Evolutionary conservation across 1,140 invertebrate genomes (phyloP).

Genomic region (Bombus huntii): DNA sequence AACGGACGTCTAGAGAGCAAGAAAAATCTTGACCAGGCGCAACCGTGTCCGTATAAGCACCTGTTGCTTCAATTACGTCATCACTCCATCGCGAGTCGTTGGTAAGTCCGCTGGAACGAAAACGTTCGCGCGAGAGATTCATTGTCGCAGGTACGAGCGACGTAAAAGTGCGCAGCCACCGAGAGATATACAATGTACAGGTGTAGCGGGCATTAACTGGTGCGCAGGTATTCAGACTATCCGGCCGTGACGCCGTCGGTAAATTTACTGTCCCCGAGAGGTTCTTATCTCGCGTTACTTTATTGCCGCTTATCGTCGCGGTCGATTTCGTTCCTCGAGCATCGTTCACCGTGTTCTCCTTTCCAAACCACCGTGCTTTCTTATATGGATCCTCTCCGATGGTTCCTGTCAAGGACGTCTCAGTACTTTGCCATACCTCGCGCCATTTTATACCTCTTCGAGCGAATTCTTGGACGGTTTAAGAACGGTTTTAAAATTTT

Average conservation of each 20-base stretch:
- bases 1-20: no score
- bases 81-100: no score
- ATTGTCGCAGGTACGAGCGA: constrained; percentile 29
- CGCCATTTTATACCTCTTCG: not conserved
- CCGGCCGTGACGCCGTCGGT: constrained; percentile 34
- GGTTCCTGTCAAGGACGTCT: not conserved
- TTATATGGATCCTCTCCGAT: not conserved
- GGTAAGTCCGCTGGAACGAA: not conserved
- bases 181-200: constrained; percentile 56
- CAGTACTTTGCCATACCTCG: accelerated
- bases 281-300: constrained; percentile 50
- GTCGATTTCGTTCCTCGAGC: constrained; percentile 40
- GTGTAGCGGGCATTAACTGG: constrained; percentile 40
- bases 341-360: constrained; percentile 27
- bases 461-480: no score
- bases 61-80: constrained; percentile 26
- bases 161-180: constrained; percentile 32
- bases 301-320: constrained; percentile 46
- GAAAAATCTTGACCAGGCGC: constrained; percentile 8
- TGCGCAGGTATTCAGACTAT: constrained; percentile 53
- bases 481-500: no score
- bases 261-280: constrained; percentile 40
- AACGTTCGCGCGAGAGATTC: constrained; percentile 12
- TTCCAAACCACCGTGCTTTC: not conserved
- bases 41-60: constrained; percentile 14